Evolutionary conservation across 1,140 invertebrate species (phyloP), one percentile per base, ranked within the genome.

Genomic region (Apis dorsata): DNA sequence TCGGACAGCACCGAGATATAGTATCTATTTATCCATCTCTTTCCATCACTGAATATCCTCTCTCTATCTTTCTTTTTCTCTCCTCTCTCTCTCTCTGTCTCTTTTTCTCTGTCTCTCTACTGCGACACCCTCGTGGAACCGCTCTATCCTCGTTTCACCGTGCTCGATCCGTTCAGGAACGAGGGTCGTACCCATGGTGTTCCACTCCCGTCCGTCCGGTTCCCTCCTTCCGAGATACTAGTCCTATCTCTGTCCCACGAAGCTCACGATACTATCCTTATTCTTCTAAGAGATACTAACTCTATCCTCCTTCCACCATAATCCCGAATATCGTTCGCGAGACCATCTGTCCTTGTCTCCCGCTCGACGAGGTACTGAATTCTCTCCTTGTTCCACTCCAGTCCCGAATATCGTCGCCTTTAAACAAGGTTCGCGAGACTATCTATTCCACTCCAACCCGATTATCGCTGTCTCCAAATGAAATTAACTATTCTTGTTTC

Each of bases 161-260:
- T 66, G 57, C 34, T 82, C 53, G 74, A 86, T 76, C 65, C 71
- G 53, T 73, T 83, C 81, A 49, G 80, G 57, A 72, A 72, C 85
- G 85, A 87, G 86, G 86, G 86, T 87, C 85, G 86, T 84, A 84
- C 86, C 80, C 63, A 68, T 78, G 76, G 69, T 63, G 66, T 75
- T 87, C 81, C 81, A 81, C 85, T 87, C 81, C 85, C 74, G 85
- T 87, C 73, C 44, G 59, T 73, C 85, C 85, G 85, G 86, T 87
- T 87, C 85, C 85, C 86, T 87, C 82, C 86, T 73, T 87, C 74
- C 63, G 79, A 69, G 70, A 72, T 28, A 15, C 24, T 68, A 57
- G 12, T 12, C 17, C 17, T 15, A 15, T 87, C 81, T 51, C 71
- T 34, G 51, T 71, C 59, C 1, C 10, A 71, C 21, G 51, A 71